Evolutionary conservation across 2,113 vertebrate species (phyloP).

Genomic region (Danio rerio): DNA sequence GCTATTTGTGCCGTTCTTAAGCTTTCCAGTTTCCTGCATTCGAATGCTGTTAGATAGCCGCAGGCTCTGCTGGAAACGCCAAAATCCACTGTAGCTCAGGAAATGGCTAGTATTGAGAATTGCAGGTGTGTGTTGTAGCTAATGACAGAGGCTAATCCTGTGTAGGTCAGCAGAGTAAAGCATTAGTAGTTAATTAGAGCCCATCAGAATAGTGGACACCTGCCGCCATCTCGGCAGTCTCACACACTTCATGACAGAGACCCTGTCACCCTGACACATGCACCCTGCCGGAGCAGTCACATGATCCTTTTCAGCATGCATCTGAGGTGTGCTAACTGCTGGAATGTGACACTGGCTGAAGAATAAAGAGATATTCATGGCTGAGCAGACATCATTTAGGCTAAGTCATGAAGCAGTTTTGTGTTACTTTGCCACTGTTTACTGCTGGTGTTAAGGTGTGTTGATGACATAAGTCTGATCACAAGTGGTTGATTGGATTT

Average conservation of each 20-base stretch:
- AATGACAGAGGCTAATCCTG: conserved; percentile 46
- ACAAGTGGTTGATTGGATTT: too few species aligned
- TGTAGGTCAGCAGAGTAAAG: conserved; percentile 32
- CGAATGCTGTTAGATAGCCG: background rate
- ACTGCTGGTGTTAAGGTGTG: too few species aligned
- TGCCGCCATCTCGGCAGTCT: conserved; percentile 8
- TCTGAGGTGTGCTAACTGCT: background rate
- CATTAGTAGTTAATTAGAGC: conserved; percentile 47
- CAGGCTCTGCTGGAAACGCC: background rate
- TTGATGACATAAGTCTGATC: too few species aligned
- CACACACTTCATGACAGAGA: conserved; percentile 27
- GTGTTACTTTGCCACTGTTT: too few species aligned
- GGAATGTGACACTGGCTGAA: background rate
- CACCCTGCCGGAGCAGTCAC: conserved; percentile 5
- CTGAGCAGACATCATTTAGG: too few species aligned
- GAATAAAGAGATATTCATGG: background rate
- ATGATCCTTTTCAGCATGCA: conserved; percentile 44
- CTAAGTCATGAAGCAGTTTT: too few species aligned
- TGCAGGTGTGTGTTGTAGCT: conserved; percentile 1
- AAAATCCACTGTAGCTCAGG: background rate
- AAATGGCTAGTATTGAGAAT: background rate
- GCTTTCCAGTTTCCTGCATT: background rate
- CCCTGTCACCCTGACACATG: conserved; percentile 3
- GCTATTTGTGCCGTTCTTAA: conserved; percentile 13
- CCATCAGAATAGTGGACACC: conserved; percentile 12